phyloP scores from a whole-genome alignment of 2,797 vertebrate genomes.

The Bovichtus diacanthus region DNA sequence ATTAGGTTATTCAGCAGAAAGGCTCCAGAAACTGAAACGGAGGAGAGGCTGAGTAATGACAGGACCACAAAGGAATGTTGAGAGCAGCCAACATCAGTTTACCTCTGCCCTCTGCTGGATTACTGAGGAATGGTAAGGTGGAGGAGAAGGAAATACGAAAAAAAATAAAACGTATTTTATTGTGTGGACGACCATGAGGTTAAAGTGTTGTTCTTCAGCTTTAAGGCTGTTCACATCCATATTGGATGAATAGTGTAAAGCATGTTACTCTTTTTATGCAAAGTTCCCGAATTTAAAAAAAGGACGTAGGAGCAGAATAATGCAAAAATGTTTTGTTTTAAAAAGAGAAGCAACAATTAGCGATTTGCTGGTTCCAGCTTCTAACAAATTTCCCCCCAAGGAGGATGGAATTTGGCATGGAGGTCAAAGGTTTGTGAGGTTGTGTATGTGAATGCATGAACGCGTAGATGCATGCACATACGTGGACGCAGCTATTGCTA shows the following conservation, averaged over 20 bases:
- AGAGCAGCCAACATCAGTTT: slow-evolving; percentile 46
- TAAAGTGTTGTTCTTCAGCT: neutral
- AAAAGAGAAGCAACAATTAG: neutral
- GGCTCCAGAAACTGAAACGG: slow-evolving; percentile 65
- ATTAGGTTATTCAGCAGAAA: slow-evolving; percentile 78
- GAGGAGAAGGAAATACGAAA: neutral
- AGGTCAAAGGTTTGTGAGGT: no score
- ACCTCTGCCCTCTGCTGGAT: slow-evolving; percentile 82
- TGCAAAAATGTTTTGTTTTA: neutral
- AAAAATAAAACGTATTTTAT: neutral
- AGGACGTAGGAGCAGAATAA: neutral
- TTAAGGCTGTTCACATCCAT: neutral
- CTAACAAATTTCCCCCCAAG: no score
- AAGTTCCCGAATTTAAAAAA: neutral
- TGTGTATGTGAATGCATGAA: no score
- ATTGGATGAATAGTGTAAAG: neutral
- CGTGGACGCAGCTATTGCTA: no score
- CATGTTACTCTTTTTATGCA: neutral
- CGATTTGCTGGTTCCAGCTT: neutral
- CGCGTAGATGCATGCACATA: no score
- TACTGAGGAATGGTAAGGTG: slow-evolving; percentile 14
- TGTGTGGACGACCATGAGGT: neutral
- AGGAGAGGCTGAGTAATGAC: slow-evolving; percentile 73
- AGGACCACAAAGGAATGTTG: slow-evolving; percentile 75
- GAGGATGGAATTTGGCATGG: no score